These are phyloP conservation scores for Oreohelix idahoensis DNA, from an alignment of 1,140 invertebrate species.

Conservation along the genomic window DNA sequence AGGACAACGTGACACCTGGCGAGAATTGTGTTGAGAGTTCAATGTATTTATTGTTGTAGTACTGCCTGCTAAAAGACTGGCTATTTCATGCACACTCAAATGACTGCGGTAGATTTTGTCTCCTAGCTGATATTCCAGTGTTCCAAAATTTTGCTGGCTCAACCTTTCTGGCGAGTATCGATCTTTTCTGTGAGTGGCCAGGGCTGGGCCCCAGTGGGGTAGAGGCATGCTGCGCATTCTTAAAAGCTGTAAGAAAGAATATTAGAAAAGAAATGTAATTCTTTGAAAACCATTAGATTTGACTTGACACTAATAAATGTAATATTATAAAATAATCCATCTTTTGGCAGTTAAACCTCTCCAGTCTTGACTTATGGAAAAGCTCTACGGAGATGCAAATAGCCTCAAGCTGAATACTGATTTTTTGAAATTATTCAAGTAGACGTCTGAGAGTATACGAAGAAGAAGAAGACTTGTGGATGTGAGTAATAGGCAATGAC, in stretches of 20 bases:
- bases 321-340: too few relatives aligned
- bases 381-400: too few relatives aligned
- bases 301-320: too few relatives aligned
- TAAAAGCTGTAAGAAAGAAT: slow-evolving; percentile 44
- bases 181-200: slow-evolving; percentile 44
- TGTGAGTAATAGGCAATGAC: too few relatives aligned
- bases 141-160: slow-evolving; percentile 35
- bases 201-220: slow-evolving; percentile 51
- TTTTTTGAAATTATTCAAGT: too few relatives aligned
- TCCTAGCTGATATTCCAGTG: slow-evolving; percentile 36
- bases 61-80: slow-evolving; percentile 35
- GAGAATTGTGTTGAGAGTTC: not conserved
- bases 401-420: too few relatives aligned
- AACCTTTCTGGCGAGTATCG: slow-evolving; percentile 42
- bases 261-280: not conserved
- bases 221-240: slow-evolving; percentile 47
- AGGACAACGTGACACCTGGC: slow-evolving; percentile 33
- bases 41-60: slow-evolving; percentile 41
- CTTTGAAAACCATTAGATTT: too few relatives aligned
- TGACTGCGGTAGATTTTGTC: slow-evolving; percentile 13
- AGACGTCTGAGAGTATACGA: too few relatives aligned
- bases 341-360: too few relatives aligned
- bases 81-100: slow-evolving; percentile 28
- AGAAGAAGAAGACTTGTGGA: too few relatives aligned
- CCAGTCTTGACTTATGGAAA: too few relatives aligned